Base-by-base conservation (phyloP, 2,113 vertebrate genomes). In the Trogon melanurus region DNA sequence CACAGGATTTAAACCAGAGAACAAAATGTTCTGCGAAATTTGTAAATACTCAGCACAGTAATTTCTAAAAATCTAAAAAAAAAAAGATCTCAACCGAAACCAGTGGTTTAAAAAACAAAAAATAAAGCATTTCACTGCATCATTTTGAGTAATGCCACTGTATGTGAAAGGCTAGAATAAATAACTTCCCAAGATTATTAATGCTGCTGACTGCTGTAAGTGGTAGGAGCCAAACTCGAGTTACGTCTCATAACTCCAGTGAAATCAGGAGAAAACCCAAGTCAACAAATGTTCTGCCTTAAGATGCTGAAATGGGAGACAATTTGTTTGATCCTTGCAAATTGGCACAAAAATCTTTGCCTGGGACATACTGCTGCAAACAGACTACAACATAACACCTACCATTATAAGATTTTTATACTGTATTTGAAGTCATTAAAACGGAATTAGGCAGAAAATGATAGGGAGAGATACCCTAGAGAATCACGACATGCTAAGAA, bases 1-100 rank as follows among this genome's bases (percentile, higher is more conserved):
- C 73, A 85, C 85, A 85, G 88, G 79, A 80, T 65, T 96, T 91
- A 90, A 88, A 88, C 38, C 85, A 75, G 79, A 94, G 95, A 88
- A 96, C 93, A 94, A 96, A 94, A 70, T 70, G 88, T 94, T 84
- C 88, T 90, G 82, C 79, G 69, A 80, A 89, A 96, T 94, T 80
- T 74, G n/a, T 45, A 92, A 90, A 88, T 74, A 78, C 82, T 85
- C 62, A 30, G 38, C 58, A 74, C 29, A 72, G 82, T 48, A 65
- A 85, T 72, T 75, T 82, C 64, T 93, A 66, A 88, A 88, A 88
- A 93, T 93, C 48, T 41, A 38, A 71, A 88, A 73, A 27, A n/a
- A n/a, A 8, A 48, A 1, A 91, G 54, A 41, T 41, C 41, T 41
- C 16, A 79, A 88, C 19, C 29, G 54, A 17, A 82, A 10, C 13